Evolutionary conservation across 2,888 invertebrate genomes (phyloP), one percentile per base, ranked within the genome.

Genomic region (Stegophylla sp.): DNA sequence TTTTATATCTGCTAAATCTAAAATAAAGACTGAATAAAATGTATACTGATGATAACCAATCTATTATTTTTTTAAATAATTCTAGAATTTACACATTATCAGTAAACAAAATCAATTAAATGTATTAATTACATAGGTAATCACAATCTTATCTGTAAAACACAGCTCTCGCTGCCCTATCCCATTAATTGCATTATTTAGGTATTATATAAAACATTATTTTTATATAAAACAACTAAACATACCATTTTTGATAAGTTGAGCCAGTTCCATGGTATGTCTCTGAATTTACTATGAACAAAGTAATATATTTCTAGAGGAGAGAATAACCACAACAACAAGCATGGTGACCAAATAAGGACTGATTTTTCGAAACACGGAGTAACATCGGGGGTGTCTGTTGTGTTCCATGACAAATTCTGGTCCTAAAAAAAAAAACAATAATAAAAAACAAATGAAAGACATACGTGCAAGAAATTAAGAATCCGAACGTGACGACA

Each of bases 291-390:
- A 87, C 94, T 94, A 85, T 90, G 90, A 83, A 91, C 86, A 84
- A 94, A 90, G 85, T 94, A 94, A 86, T 90, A 93, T 82, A 91
- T 88, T 85, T 95, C 95, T 83, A 95, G 88, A 53, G 91, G 88
- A 7, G 92, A 89, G 84, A 93, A 91, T 0, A 91, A 84, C 94
- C 95, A 96, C 20, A 96, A 88, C 86, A 94, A 94, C 73, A 90
- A 89, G 86, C 95, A 95, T 0, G 98, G 97, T 51, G 91, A 87
- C 97, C 97, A 98, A 72, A 95, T 89, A 43, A 98, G 87, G 0
- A 94, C 92, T 0, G 97, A 97, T 86, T 93, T 92, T 87, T 97
- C 93, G 87, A 98, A 97, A 87, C 98, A 98, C 86, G 90, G 90
- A 83, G 97, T 94, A 84, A 98, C 89, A 86, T 94, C 92, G 53